Base-by-base conservation (phyloP, 2,888 invertebrate genomes). In the Anticlea derivata region DNA sequence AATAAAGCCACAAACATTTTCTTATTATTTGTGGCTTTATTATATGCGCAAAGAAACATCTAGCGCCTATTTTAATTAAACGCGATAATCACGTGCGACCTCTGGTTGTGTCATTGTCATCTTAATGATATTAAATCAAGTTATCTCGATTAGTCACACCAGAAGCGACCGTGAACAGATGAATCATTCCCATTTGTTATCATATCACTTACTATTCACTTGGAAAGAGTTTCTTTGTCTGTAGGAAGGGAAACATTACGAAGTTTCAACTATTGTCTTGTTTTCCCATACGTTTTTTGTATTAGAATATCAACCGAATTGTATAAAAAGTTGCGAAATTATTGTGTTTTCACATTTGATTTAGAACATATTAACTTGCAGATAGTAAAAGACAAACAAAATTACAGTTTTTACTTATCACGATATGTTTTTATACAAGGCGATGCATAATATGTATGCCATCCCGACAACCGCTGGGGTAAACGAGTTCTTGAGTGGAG, bases 81-180 rank as follows among this genome's bases (percentile, higher is more conserved):
- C 4, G 4, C 23, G 7, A 35, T 41, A 37, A 37, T 41, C 46
- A 52, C 41, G 41, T 31, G n/a, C 31, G 22, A 41, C 40, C 26
- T 48, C 20, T 34, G 40, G 29, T 33, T 38, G 33, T 43, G 46
- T 41, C 35, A 35, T 23, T 27, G 31, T 50, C n/a, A 33, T 44
- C 38, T 50, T 39, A 39, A 45, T 33, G 33, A 35, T 40, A 43
- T 48, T 34, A 50, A 50, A 55, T 51, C 50, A 46, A 46, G 49
- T 45, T 50, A 41, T 50, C 50, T 50, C 27, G 49, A 58, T 72
- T 67, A 71, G 62, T 72, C 74, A 73, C 58, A 52, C 49, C 40
- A 40, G 49, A 58, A 56, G 56, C 58, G 70, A 55, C 72, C 65
- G 58, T 67, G 70, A 68, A 68, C 67, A 60, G 52, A 61, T 73